Evolutionary conservation across 2,888 invertebrate genomes (phyloP).

Genomic region (Macaria liturata): DNA sequence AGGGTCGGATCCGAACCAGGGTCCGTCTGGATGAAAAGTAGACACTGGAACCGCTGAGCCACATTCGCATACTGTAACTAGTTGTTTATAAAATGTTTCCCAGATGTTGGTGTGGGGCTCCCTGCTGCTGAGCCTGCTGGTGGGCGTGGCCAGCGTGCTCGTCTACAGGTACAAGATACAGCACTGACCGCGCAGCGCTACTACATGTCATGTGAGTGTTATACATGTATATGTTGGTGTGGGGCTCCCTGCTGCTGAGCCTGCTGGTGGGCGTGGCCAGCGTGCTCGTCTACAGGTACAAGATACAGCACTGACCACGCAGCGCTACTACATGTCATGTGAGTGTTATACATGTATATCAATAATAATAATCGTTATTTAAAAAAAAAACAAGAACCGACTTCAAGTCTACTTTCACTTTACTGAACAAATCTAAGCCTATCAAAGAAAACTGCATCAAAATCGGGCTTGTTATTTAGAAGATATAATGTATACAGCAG

Average conservation of each 20-base stretch:
- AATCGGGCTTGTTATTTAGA: no score
- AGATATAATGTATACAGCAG: no score
- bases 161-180: slow-evolving; percentile 88
- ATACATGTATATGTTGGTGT: slow-evolving; percentile 73
- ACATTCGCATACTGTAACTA: no score
- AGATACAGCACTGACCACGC: slow-evolving; percentile 73
- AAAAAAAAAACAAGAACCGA: no score
- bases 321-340: slow-evolving; percentile 16
- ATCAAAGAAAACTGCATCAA: no score
- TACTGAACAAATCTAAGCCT: no score
- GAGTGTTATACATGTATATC: slow-evolving; percentile 14
- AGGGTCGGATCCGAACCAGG: no score
- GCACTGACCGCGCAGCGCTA: slow-evolving; percentile 54
- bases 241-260: slow-evolving; percentile 88
- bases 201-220: slow-evolving; percentile 24
- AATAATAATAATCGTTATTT: no score
- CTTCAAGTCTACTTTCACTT: no score
- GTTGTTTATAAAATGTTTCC: no score
- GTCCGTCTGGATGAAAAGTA: no score
- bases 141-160: slow-evolving; percentile 88
- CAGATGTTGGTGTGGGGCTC: slow-evolving; percentile 85
- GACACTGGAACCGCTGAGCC: no score
- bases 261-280: slow-evolving; percentile 88
- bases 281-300: slow-evolving; percentile 89
- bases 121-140: slow-evolving; percentile 85